Evolutionary conservation across 2,888 invertebrate genomes (phyloP).

Genomic region (Noctua fimbriata): DNA sequence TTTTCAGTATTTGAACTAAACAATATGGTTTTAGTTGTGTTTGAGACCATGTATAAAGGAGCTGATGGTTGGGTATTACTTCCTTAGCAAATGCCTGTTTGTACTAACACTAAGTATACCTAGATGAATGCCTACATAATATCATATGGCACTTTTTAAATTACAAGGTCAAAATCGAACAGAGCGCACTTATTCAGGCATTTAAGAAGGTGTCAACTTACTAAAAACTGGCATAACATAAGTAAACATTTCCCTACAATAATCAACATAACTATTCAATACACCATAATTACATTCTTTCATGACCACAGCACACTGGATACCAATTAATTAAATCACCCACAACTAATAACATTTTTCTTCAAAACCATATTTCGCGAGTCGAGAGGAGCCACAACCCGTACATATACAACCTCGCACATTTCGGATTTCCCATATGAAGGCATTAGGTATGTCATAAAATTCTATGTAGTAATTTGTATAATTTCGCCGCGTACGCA

Average conservation of each 20-base stretch:
- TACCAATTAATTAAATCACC: conserved; percentile 49
- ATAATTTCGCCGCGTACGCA: conserved; percentile 71
- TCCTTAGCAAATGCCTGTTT: neutral
- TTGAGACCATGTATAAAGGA: too few relatives aligned
- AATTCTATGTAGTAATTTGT: conserved; percentile 80
- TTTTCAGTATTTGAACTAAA: neutral
- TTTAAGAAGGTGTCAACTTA: neutral
- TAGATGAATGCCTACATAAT: too few relatives aligned
- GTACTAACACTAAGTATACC: neutral
- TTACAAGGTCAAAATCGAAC: neutral
- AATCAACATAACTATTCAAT: neutral
- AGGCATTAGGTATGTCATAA: conserved; percentile 75
- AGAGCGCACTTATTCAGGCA: neutral
- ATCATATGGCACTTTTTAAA: neutral
- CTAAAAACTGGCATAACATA: neutral
- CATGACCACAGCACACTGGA: neutral
- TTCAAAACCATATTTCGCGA: conserved; percentile 34
- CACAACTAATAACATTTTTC: conserved; percentile 25
- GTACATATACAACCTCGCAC: conserved; percentile 44
- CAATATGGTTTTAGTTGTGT: neutral
- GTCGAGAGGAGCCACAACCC: conserved; percentile 2
- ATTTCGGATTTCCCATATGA: conserved; percentile 73
- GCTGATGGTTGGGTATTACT: neutral
- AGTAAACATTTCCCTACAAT: neutral
- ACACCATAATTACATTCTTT: neutral